Evolutionary conservation across 2,888 invertebrate species (phyloP), one percentile per base, ranked within the genome.

Genomic region (Polymixis lichenea): DNA sequence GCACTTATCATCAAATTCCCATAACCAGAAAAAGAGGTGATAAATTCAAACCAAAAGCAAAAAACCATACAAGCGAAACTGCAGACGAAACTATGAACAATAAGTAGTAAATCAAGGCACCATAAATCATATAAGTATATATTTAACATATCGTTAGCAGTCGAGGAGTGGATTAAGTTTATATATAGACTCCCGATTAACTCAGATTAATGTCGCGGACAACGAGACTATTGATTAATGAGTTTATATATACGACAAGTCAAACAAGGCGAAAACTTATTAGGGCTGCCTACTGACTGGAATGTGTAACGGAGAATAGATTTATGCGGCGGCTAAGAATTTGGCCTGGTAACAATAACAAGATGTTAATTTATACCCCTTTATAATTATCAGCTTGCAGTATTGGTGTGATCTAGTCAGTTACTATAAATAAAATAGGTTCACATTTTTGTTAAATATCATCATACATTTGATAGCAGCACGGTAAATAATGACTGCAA

Each of bases 201-300:
- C 74, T 60, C 67, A 86, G 78, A 87, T 87, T 83, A 87, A 87
- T 79, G 79, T 83, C 71, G 78, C 43, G 70, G 80, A 87, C 87
- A 88, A 76, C 78, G 58, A 82, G 75, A 62, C 72, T 69, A 83
- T 78, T 87, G 85, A 87, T 83, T 87, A 87, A 88, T 87, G 87
- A 75, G 74, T 71, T 81, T 88, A 88, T 85, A 80, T 87, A 88
- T 81, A 74, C 77, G 71, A 77, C 85, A 83, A 78, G 83, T 88
- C 86, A 78, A 87, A 88, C 87, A 85, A 80, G 75, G 87, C 82
- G 87, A 72, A 75, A 88, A 86, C 78, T 78, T 84, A 86, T 86
- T 86, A 86, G 75, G 66, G 58, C 55, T 77, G 73, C 46, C 58
- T 64, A 32, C 51, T 55, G 25, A 56, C 51, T 55, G 84, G 80